Percentiles rank a stretch among this genome's conserved stretches.
Conservation (phyloP, 2,113 vertebrate species). For the Dunckerocampus dactyliophorus region DNA sequence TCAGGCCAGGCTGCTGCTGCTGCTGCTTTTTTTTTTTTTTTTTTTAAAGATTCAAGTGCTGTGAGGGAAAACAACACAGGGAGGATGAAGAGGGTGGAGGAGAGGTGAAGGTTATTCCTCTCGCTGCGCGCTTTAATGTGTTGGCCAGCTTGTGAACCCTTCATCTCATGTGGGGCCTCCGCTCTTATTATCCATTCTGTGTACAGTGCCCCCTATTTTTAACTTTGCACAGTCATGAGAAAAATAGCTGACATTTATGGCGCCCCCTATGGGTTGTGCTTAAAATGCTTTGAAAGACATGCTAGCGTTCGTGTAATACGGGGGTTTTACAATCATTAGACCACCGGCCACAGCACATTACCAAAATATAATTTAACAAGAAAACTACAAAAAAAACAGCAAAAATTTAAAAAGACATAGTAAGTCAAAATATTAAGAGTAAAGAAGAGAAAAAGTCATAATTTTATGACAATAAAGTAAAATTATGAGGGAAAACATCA, state of each 20-base stretch:
- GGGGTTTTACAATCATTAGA: no score
- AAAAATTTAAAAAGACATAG: no score
- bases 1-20: conserved; percentile 25
- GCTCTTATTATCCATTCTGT: not conserved
- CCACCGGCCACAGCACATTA: no score
- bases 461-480: no score
- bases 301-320: no score
- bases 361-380: no score
- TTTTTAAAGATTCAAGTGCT: conserved; percentile 51
- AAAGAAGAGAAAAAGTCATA: no score
- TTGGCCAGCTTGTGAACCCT: conserved; percentile 1
- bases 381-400: no score
- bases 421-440: no score
- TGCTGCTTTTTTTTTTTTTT: conserved; percentile 30
- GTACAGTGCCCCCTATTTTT: not conserved
- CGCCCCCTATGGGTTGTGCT: no score
- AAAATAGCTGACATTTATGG: not conserved
- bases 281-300: no score
- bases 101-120: conserved; percentile 45
- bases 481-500: no score
- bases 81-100: conserved; percentile 23
- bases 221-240: not conserved
- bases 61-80: conserved; percentile 40
- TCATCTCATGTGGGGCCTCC: not conserved
- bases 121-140: conserved; percentile 17